These are phyloP conservation scores for Pollenia angustigena DNA, from an alignment of 2,888 invertebrate species.

Conservation along the genomic window DNA sequence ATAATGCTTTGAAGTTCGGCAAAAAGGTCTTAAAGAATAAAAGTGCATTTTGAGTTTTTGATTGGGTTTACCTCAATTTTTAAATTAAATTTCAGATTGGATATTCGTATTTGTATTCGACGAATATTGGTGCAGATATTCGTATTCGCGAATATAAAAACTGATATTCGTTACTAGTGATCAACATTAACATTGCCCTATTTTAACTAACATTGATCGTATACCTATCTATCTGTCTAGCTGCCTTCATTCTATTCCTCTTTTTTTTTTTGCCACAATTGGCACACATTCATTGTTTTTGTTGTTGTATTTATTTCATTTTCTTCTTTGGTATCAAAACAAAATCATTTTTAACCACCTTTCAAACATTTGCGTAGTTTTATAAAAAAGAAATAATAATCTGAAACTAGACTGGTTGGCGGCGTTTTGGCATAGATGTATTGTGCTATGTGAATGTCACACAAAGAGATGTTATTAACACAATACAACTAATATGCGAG, in stretches of 20 bases:
- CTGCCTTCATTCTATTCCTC: slow-evolving; percentile 26
- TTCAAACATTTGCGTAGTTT: slow-evolving; percentile 28
- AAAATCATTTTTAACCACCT: slow-evolving; percentile 65
- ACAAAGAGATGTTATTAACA: slow-evolving; percentile 49
- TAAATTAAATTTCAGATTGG: no score
- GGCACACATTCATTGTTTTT: not conserved
- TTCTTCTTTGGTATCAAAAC: slow-evolving; percentile 37
- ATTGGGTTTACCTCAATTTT: no score
- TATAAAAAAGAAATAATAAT: slow-evolving; percentile 46
- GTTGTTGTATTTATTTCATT: not conserved
- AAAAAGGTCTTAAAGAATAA: no score
- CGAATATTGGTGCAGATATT: no score
- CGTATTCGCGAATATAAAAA: no score
- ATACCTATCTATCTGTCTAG: slow-evolving; percentile 15
- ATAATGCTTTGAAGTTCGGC: no score
- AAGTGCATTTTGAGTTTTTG: no score
- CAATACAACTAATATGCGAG: slow-evolving; percentile 21
- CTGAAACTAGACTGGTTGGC: slow-evolving; percentile 65
- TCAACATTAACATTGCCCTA: not conserved
- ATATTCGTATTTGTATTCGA: no score
- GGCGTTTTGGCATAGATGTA: slow-evolving; percentile 29
- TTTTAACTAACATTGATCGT: slow-evolving; percentile 34
- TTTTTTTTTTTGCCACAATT: slow-evolving; percentile 37
- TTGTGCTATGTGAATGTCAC: slow-evolving; percentile 31
- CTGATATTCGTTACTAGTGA: not conserved